Evolutionary conservation across 2,113 vertebrate genomes (phyloP).

Genomic region (Ammodytes dubius): DNA sequence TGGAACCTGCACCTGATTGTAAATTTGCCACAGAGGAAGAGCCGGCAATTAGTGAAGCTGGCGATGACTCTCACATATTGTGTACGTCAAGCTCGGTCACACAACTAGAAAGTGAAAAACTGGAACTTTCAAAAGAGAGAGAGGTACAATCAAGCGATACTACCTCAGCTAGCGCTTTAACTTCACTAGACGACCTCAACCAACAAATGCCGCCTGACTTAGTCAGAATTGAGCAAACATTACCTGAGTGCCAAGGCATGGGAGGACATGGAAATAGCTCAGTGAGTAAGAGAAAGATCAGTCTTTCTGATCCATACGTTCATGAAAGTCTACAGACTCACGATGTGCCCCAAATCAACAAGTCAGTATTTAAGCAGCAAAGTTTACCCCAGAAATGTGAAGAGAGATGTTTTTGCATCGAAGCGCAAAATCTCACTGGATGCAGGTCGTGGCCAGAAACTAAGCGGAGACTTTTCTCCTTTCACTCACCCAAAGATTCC

Average conservation of each 20-base stretch:
- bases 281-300: conserved; percentile 59
- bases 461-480: neutral
- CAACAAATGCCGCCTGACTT: conserved; percentile 30
- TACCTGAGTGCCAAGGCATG: conserved; percentile 44
- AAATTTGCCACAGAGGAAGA: conserved; percentile 6
- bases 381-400: conserved; percentile 11
- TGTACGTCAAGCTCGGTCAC: conserved; percentile 9
- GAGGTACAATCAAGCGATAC: neutral
- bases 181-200: neutral
- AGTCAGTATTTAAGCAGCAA: conserved; percentile 14
- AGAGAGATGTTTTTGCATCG: conserved; percentile 7
- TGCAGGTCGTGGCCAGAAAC: neutral
- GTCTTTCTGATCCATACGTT: conserved; percentile 74
- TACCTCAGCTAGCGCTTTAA: neutral
- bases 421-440: conserved; percentile 73
- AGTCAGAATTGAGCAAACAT: conserved; percentile 57
- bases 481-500: conserved; percentile 59
- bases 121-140: conserved; percentile 17
- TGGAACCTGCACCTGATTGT: conserved; percentile 11
- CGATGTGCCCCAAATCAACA: neutral
- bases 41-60: neutral
- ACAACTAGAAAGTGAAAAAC: conserved; percentile 7
- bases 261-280: conserved; percentile 49
- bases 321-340: conserved; percentile 54
- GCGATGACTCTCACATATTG: conserved; percentile 14